Conservation (phyloP, 2,888 invertebrate genomes). For the Lymantria dispar region DNA sequence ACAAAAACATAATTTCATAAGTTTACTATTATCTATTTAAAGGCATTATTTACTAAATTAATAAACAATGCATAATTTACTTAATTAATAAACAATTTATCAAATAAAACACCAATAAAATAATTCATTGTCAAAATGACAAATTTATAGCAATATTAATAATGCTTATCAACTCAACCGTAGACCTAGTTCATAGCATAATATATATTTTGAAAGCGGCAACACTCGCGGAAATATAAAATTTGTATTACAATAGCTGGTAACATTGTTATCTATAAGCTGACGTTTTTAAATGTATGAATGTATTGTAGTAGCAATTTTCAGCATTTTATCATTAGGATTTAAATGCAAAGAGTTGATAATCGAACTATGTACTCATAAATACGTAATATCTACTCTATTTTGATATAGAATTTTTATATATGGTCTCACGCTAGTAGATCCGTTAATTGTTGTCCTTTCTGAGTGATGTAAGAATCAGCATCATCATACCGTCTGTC, state of each 20-base stretch:
- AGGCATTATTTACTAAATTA: too few species aligned
- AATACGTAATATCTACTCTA: too few species aligned
- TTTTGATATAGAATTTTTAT: too few species aligned
- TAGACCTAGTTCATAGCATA: constrained; percentile 11
- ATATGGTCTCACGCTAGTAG: too few species aligned
- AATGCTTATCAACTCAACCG: constrained; percentile 20
- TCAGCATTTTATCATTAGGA: not conserved
- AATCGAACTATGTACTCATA: not conserved
- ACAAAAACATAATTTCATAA: too few species aligned
- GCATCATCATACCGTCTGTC: too few species aligned
- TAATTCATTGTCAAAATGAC: constrained; percentile 10
- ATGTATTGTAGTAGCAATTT: not conserved
- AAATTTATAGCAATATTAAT: constrained; percentile 29
- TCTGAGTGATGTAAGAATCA: too few species aligned
- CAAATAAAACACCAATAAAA: not conserved
- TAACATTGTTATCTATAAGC: constrained; percentile 9
- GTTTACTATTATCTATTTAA: too few species aligned
- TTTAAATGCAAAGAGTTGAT: not conserved
- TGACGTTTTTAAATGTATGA: constrained; percentile 16
- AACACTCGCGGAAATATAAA: constrained; percentile 9
- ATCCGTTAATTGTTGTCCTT: too few species aligned
- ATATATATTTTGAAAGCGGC: constrained; percentile 18
- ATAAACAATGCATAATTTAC: too few species aligned
- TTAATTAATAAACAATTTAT: too few species aligned
- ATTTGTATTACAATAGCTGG: constrained; percentile 3